phyloP scores from a whole-genome alignment of 2,888 invertebrate species.

The Chloromyia formosa region DNA sequence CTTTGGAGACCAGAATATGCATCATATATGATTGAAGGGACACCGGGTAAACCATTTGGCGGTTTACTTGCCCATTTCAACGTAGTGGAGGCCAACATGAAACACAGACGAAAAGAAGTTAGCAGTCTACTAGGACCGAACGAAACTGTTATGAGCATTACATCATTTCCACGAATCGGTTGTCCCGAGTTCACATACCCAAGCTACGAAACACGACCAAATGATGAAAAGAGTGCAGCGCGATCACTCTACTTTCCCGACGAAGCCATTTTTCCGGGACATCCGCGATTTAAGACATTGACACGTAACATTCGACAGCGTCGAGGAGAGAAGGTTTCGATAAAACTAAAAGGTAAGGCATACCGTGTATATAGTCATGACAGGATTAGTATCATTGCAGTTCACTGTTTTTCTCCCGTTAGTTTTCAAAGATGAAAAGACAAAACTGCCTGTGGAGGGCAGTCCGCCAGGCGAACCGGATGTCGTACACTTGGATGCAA shows the following conservation, averaged over 20 bases:
- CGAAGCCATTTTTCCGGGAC: constrained; percentile 92
- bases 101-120: constrained; percentile 84
- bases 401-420: too few species aligned
- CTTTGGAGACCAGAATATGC: constrained; percentile 99
- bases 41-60: constrained; percentile 95
- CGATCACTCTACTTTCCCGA: constrained; percentile 93
- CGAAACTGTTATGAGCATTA: constrained; percentile 89
- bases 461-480: constrained; percentile 81
- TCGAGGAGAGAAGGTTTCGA: constrained; percentile 93
- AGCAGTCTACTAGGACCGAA: constrained; percentile 77
- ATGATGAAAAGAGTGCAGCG: constrained; percentile 78
- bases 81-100: constrained; percentile 98
- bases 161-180: constrained; percentile 93
- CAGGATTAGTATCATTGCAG: background rate
- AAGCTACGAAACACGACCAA: constrained; percentile 69
- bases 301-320: constrained; percentile 92
- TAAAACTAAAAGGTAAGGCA: constrained; percentile 91
- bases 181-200: constrained; percentile 90
- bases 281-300: constrained; percentile 93
- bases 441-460: constrained; percentile 84
- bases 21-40: constrained; percentile 99
- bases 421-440: constrained; percentile 92
- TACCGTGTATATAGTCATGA: background rate
- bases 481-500: constrained; percentile 97
- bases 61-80: constrained; percentile 96